phyloP scores from a whole-genome alignment of 1,140 invertebrate genomes.

The Platyura marginata region DNA sequence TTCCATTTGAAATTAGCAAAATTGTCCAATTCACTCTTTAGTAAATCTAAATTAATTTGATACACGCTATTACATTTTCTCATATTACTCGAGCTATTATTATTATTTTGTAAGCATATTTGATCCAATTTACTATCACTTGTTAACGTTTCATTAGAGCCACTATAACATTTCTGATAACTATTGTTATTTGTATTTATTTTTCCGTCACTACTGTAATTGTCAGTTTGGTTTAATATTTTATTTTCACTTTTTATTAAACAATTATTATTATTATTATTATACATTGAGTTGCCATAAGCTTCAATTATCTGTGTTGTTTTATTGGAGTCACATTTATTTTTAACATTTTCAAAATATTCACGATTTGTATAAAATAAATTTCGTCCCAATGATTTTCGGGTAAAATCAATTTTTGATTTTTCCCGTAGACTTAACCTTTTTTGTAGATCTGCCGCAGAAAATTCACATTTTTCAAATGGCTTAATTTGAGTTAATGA shows the following conservation, averaged over 20 bases:
- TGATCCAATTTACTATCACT: not conserved
- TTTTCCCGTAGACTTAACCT: not conserved
- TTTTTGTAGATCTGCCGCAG: not conserved
- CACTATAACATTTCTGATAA: not conserved
- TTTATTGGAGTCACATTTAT: not conserved
- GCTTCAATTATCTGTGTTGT: not conserved
- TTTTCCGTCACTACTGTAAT: not conserved
- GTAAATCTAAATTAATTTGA: conserved; percentile 1
- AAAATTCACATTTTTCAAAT: not conserved
- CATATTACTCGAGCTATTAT: not conserved
- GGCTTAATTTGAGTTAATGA: not conserved
- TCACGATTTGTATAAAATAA: not conserved
- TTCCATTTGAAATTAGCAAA: not conserved
- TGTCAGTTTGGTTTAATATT: not conserved
- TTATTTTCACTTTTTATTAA: not conserved
- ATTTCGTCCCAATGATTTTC: not conserved
- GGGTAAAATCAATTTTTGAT: not conserved
- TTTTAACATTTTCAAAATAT: not conserved
- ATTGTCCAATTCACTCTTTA: conserved; percentile 2
- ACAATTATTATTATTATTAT: not conserved
- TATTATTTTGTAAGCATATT: not conserved
- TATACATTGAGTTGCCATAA: not conserved
- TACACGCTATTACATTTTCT: conserved; percentile 1
- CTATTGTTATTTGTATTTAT: not conserved
- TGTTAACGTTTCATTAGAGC: not conserved